These are phyloP conservation scores for Heliconius ismenius DNA, from an alignment of 2,888 invertebrate genomes.

Conservation along the genomic window DNA sequence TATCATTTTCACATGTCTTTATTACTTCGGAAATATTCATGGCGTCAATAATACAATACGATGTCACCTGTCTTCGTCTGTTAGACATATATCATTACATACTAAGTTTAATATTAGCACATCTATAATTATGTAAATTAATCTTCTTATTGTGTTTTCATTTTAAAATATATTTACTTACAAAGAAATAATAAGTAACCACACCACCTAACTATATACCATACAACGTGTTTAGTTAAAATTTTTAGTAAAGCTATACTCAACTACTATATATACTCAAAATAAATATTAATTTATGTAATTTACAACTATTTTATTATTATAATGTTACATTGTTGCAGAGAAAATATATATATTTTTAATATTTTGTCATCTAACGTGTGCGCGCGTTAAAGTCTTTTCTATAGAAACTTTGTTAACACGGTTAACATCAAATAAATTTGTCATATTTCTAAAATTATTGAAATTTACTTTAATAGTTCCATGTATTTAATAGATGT, in stretches of 20 bases:
- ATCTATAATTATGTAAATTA: not conserved
- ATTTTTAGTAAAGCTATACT: not conserved
- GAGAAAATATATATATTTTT: not conserved
- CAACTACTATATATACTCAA: too few species aligned
- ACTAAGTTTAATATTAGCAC: not conserved
- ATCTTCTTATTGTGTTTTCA: not conserved
- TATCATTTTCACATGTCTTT: too few species aligned
- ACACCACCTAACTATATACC: too few species aligned
- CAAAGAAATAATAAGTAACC: too few species aligned
- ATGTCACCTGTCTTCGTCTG: slow-evolving; percentile 16
- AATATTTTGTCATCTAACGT: not conserved
- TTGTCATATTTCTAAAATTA: not conserved
- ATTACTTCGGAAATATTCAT: slow-evolving; percentile 27
- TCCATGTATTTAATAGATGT: slow-evolving; percentile 47
- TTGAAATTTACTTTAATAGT: slow-evolving; percentile 14
- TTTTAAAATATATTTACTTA: not conserved
- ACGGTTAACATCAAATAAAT: slow-evolving; percentile 24
- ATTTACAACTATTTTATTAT: not conserved
- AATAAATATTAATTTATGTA: not conserved
- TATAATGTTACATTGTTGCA: not conserved
- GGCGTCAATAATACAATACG: slow-evolving; percentile 20
- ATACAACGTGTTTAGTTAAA: not conserved
- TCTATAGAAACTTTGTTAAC: slow-evolving; percentile 43
- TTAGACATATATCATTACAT: not conserved
- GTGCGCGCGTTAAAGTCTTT: slow-evolving; percentile 57